Base-by-base conservation (phyloP, 2,797 vertebrate species). In the Anguilla marmorata region DNA sequence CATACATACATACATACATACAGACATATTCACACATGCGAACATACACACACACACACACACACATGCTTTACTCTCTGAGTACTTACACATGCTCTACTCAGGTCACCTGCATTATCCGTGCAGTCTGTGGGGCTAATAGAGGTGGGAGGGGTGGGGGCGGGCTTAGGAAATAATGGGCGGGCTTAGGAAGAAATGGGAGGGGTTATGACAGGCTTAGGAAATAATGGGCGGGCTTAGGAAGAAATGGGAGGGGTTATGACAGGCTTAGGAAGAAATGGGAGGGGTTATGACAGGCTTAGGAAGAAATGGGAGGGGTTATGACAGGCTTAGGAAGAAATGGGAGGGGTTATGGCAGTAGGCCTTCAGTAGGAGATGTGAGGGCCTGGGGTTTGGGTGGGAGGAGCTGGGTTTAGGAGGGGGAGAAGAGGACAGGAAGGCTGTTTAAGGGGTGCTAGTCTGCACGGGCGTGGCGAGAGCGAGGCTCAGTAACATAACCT, bases 51-150 rank as follows among this genome's bases (percentile, higher is more conserved):
- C 21, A 12, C 41, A 80, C 37, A 7, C 69, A 27, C 30, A 14
- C 37, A 16, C n/a, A 52, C 63, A 66, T 6, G n/a, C 24, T n/a
- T 66, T 66, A 37, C 52, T 30, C 50, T 19, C 86, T 86, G 69
- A 87, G 82, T 72, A 72, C 95, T 96, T 96, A 94, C 96, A 96
- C 94, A 93, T 95, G 94, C 94, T 96, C 94, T 96, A 95, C 96
- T 97, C 96, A 97, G 96, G 96, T 96, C 95, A 95, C 95, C 96
- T 96, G 95, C 93, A 93, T 94, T 93, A 91, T 91, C 72, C 41
- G 52, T 5, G 86, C 92, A 92, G 91, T 91, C 90, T 63, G 86
- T 92, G 91, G 94, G 41, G 94, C 93, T 91, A 94, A 91, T 89
- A 94, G 94, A 90, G 89, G 92, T 92, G 90, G 93, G 91, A 92